Evolutionary conservation across 1,140 invertebrate species (phyloP), one percentile per base, ranked within the genome.

Genomic region (Glossosoma conforme): DNA sequence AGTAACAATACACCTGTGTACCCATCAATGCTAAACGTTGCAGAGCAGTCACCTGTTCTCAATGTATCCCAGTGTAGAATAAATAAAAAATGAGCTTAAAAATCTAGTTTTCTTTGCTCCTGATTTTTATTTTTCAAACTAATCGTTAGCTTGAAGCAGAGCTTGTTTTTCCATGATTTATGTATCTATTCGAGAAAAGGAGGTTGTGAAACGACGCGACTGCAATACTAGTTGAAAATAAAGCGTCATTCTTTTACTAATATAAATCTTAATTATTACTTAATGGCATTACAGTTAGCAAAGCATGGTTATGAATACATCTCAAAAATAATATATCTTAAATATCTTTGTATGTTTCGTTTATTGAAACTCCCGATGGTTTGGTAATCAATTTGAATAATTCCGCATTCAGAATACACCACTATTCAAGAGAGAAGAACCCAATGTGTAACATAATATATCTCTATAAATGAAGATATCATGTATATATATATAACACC

Each of bases 401-500:
- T 37, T 42, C 37, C 41, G 14, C 19, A 41, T 24, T 48, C 24
- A 30, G 22, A 13, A 47, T 38, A 47, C 45, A 47, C 28, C 45
- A 28, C 10, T 19, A 38, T 17, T 17, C 14, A 38, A n/a, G 15
- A 47, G 40, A 37, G 45, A 47, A 47, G 30, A 36, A 18, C 28
- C 45, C 36, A n/a, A 33, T 47, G 44, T 46, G 33, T 46, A 46
- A 46, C 44, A 46, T 46, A 35, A 33, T 47, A 38, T 47, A 50
- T 50, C 37, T 50, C 18, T 43, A 15, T 42, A 50, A 30, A 50
- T 50, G 36, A 50, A 50, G 38, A 42, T 50, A 50, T 50, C 40
- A 47, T 47, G 45, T 47, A 47, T 42, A 43, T 50, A 50, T 42
- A 45, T 45, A 45, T 37, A 50, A 50, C 25, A 50, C 38, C 47